Evolutionary conservation across 2,888 invertebrate species (phyloP).

Genomic region (Pristionchus maxplancki): DNA sequence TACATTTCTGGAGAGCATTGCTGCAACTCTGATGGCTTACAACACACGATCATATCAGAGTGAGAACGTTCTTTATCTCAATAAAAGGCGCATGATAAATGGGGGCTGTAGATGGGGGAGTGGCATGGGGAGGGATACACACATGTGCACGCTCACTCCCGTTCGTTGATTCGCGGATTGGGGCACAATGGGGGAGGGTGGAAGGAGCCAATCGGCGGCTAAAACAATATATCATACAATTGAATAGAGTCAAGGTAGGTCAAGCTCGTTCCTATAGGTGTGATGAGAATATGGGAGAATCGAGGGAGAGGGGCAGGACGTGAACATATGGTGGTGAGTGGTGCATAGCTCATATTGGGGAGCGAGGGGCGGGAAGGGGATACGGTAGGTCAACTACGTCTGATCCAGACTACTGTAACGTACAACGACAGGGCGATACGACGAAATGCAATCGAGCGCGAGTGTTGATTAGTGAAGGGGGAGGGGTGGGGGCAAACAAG

Average conservation of each 20-base stretch:
- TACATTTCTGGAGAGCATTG: not conserved
- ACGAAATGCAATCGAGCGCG: slow-evolving; percentile 28
- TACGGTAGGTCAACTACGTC: not conserved
- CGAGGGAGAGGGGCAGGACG: not conserved
- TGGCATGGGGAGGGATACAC: not conserved
- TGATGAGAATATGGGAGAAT: slow-evolving; percentile 9
- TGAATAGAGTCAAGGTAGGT: slow-evolving; percentile 26
- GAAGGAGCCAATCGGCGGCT: not conserved
- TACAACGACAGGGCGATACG: not conserved
- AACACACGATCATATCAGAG: not conserved
- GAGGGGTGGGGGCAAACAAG: not conserved
- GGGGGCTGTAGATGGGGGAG: not conserved
- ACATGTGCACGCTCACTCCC: not conserved
- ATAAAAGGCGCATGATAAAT: not conserved
- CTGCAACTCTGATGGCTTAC: not conserved
- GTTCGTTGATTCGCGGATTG: slow-evolving; percentile 21
- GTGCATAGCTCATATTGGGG: not conserved
- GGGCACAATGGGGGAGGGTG: not conserved
- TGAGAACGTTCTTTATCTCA: slow-evolving; percentile 30
- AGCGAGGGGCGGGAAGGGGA: not conserved
- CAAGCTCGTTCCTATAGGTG: slow-evolving; percentile 34
- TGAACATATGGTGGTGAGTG: not conserved
- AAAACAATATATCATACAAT: not conserved
- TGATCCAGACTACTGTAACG: slow-evolving; percentile 34
- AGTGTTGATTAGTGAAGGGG: not conserved